These are phyloP conservation scores for Anniella stebbinsi DNA, from an alignment of 2,797 vertebrate species.

Conservation along the genomic window DNA sequence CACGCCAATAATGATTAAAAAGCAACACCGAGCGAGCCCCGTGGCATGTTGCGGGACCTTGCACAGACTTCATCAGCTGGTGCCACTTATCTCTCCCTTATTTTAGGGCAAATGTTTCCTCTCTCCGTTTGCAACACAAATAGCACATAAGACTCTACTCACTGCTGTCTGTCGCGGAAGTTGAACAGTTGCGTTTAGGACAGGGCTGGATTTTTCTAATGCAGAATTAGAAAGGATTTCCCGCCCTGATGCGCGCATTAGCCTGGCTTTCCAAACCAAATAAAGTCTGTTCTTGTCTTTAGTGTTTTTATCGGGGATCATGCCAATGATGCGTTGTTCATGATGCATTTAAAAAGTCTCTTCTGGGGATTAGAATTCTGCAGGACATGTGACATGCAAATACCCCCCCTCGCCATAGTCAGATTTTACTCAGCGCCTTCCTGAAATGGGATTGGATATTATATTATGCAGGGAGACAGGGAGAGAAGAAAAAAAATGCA, in stretches of 20 bases:
- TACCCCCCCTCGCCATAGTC: background rate
- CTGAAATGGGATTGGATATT: conserved; percentile 15
- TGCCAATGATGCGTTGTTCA: conserved; percentile 1
- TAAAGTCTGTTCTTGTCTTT: conserved; percentile 49
- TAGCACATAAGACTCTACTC: conserved; percentile 29
- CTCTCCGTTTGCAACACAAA: conserved; percentile 6
- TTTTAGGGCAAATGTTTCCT: background rate
- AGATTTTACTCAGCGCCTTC: background rate
- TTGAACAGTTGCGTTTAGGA: conserved; percentile 11
- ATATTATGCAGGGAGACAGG: background rate
- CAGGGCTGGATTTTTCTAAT: conserved; percentile 62
- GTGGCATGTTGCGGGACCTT: fast-evolving
- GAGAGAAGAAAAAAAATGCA: no score
- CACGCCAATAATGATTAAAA: conserved; percentile 29
- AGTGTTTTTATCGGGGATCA: conserved; percentile 43
- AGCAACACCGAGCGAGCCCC: background rate
- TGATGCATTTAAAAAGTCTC: conserved; percentile 38
- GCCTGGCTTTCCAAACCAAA: conserved; percentile 57
- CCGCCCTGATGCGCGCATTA: conserved; percentile 36
- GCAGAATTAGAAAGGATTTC: conserved; percentile 63
- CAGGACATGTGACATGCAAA: background rate
- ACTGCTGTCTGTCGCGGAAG: conserved; percentile 42
- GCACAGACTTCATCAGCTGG: fast-evolving
- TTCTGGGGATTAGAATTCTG: conserved; percentile 25
- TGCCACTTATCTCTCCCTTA: background rate